Conservation (phyloP, 2,888 invertebrate species). For the Agonopterix alstromeriana region DNA sequence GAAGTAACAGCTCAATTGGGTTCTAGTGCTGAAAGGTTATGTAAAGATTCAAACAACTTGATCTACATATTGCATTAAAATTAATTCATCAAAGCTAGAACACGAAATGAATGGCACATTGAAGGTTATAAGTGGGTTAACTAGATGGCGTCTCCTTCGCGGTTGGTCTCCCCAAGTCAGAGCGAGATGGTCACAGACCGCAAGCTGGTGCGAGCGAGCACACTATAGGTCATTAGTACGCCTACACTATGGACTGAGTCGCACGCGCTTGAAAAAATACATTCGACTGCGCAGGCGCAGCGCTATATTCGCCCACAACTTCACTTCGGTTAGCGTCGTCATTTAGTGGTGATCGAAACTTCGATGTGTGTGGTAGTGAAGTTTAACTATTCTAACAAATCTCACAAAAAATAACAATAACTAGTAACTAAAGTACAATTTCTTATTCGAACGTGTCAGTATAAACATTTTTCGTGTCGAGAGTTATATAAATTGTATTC, state of each 20-base stretch:
- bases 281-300: constrained; percentile 67
- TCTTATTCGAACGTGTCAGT: constrained; percentile 58
- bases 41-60: too few relatives aligned
- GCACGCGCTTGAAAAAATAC: constrained; percentile 70
- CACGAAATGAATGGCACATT: constrained; percentile 18
- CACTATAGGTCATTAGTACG: constrained; percentile 58
- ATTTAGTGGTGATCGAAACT: constrained; percentile 73
- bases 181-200: constrained; percentile 17
- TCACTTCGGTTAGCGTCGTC: constrained; percentile 72
- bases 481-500: constrained; percentile 58
- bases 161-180: constrained; percentile 29
- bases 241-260: constrained; percentile 66
- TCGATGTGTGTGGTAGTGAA: constrained; percentile 75
- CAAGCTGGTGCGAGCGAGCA: constrained; percentile 43
- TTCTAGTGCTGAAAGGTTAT: too few relatives aligned
- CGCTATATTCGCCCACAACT: constrained; percentile 74
- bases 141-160: constrained; percentile 62
- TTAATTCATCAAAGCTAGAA: constrained; percentile 6
- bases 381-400: constrained; percentile 74
- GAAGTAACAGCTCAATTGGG: neutral
- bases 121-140: constrained; percentile 37
- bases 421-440: constrained; percentile 70
- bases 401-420: constrained; percentile 72
- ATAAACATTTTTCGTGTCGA: constrained; percentile 65
- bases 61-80: neutral